Percentiles rank a stretch among this genome's conserved stretches.
Conservation (phyloP, 2,797 vertebrate species). For the Cheirogaleus major region DNA sequence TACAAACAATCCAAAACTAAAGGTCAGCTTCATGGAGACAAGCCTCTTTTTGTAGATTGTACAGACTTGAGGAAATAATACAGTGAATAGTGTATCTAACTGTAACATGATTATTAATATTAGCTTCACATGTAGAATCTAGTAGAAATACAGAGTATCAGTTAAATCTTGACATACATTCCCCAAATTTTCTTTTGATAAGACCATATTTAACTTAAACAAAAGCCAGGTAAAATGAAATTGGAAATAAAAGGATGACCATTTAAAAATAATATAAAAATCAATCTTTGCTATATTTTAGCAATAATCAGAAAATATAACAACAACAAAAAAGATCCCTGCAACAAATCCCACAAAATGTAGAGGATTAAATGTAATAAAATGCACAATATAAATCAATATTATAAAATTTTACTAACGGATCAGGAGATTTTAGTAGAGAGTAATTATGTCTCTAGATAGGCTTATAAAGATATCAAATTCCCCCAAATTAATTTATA, state of each 20-base stretch:
- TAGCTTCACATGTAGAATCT: background rate
- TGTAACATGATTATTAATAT: background rate
- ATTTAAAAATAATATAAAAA: background rate
- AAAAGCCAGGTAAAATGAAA: background rate
- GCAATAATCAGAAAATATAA: conserved; percentile 4
- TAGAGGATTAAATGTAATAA: background rate
- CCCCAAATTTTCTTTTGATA: background rate
- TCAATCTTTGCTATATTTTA: background rate
- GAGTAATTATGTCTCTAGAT: background rate
- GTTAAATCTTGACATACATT: background rate
- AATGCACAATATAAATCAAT: background rate
- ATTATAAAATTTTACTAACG: background rate
- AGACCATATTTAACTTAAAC: background rate
- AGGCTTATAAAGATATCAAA: background rate
- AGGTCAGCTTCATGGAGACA: background rate
- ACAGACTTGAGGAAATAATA: background rate
- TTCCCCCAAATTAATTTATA: conserved; percentile 26
- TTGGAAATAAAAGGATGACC: background rate
- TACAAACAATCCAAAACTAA: background rate
- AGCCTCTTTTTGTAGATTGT: background rate
- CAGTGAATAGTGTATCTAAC: background rate
- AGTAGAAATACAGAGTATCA: background rate
- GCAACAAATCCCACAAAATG: background rate
- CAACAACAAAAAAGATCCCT: background rate
- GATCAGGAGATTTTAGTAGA: background rate